These are phyloP conservation scores for Odontamblyopus rebecca DNA, from an alignment of 2,797 vertebrate genomes.

Conservation along the genomic window DNA sequence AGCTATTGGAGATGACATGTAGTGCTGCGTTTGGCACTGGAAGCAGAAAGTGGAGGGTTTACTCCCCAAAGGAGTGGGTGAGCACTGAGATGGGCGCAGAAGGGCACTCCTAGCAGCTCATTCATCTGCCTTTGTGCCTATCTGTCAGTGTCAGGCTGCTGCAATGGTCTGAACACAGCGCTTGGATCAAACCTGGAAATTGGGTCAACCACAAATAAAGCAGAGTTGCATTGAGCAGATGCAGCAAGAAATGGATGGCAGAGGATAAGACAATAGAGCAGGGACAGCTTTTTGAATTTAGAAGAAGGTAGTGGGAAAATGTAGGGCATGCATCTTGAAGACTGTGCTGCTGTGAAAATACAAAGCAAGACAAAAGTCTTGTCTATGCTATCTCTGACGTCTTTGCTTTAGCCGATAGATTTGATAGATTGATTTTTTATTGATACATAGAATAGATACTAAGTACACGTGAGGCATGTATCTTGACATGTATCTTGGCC, in stretches of 20 bases:
- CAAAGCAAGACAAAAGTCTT: slow-evolving; percentile 48
- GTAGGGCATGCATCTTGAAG: slow-evolving; percentile 82
- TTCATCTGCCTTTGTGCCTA: slow-evolving; percentile 55
- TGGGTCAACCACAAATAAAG: slow-evolving; percentile 78
- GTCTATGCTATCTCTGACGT: slow-evolving; percentile 46
- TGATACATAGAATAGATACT: too few species aligned
- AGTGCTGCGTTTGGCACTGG: slow-evolving; percentile 45
- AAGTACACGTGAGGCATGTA: too few species aligned
- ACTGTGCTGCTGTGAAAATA: slow-evolving; percentile 61
- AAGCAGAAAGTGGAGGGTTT: slow-evolving; percentile 54
- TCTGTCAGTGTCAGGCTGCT: slow-evolving; percentile 46
- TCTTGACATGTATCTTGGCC: background rate
- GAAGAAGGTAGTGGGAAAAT: slow-evolving; percentile 71
- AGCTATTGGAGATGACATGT: slow-evolving; percentile 46
- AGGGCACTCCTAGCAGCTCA: slow-evolving; percentile 48
- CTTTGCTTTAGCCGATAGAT: background rate
- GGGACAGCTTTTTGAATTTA: slow-evolving; percentile 69
- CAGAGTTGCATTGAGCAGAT: slow-evolving; percentile 48
- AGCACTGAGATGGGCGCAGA: slow-evolving; percentile 48
- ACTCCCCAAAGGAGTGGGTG: slow-evolving; percentile 44
- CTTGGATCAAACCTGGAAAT: slow-evolving; percentile 75
- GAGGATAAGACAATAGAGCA: slow-evolving; percentile 47
- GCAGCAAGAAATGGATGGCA: slow-evolving; percentile 44
- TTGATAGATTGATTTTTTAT: too few species aligned
- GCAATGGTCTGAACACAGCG: slow-evolving; percentile 53